These are phyloP conservation scores for Cercocebus atys DNA, from an alignment of 2,113 vertebrate species.

Conservation along the genomic window DNA sequence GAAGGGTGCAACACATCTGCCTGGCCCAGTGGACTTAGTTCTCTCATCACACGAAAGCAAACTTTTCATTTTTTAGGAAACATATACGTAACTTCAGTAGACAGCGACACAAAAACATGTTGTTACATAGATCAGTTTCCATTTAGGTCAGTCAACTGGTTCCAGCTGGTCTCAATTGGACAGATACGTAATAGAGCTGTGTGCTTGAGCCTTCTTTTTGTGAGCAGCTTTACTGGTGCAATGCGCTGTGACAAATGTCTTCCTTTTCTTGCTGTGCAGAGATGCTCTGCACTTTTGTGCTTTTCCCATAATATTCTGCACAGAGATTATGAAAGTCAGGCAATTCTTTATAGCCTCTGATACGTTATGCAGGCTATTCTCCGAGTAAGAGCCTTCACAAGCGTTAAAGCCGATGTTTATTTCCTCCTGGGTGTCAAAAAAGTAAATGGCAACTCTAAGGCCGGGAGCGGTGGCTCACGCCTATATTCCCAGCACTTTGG, in stretches of 20 bases:
- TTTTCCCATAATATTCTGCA: neutral
- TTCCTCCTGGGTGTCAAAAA: conserved; percentile 90
- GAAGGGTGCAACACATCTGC: neutral
- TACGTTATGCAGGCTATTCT: neutral
- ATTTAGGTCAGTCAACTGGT: neutral
- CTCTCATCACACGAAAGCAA: neutral
- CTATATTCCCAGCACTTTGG: no score
- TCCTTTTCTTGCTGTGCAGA: neutral
- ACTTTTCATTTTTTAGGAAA: neutral
- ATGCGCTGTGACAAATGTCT: neutral
- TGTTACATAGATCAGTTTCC: neutral
- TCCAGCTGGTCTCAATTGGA: neutral
- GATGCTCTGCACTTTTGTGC: neutral
- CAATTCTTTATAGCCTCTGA: no score
- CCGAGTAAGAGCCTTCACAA: neutral
- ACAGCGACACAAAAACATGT: neutral
- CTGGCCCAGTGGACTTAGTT: neutral
- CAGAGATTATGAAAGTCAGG: fast-evolving
- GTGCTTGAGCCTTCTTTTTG: neutral
- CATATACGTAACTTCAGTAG: neutral
- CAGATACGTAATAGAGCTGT: neutral
- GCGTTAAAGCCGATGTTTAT: conserved; percentile 23
- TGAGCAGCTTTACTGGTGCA: neutral
- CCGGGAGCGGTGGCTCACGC: no score
- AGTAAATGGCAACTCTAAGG: conserved; percentile 79